These are phyloP conservation scores for Hypocryptadius cinnamomeus DNA, from an alignment of 2,113 vertebrate species.

Conservation along the genomic window DNA sequence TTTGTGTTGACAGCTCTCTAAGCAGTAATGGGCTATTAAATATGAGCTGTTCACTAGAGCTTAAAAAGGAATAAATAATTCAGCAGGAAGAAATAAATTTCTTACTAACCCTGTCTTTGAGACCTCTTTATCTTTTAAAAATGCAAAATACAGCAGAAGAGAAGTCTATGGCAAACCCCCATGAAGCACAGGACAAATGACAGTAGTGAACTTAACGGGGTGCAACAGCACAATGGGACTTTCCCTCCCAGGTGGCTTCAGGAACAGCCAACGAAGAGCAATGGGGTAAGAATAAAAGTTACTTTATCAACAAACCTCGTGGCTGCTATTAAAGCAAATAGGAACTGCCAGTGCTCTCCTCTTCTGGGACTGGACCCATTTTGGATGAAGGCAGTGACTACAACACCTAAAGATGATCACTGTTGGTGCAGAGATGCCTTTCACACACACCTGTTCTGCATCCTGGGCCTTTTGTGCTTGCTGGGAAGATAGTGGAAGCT, in stretches of 20 bases:
- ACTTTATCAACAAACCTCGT: not conserved
- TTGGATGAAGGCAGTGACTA: not conserved
- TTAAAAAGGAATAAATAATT: slow-evolving; percentile 32
- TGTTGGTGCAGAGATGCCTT: not conserved
- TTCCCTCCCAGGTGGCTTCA: not conserved
- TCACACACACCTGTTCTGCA: not conserved
- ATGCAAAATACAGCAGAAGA: not conserved
- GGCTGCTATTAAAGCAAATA: not conserved
- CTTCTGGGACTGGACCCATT: not conserved
- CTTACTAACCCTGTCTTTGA: not conserved
- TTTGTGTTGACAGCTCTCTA: not conserved
- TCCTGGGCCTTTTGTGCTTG: not conserved
- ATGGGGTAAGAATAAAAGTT: not conserved
- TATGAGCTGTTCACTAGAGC: not conserved
- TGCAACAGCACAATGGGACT: not conserved
- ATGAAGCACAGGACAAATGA: not conserved
- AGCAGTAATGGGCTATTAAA: not conserved
- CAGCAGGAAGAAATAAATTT: slow-evolving; percentile 19
- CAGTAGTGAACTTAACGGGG: not conserved
- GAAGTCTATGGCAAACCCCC: not conserved
- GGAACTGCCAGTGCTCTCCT: not conserved
- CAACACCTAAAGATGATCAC: not conserved
- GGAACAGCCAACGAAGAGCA: not conserved
- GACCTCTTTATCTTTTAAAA: not conserved
- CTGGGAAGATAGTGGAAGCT: not conserved